phyloP scores from a whole-genome alignment of 2,888 invertebrate genomes.

The Parnassius smintheus region DNA sequence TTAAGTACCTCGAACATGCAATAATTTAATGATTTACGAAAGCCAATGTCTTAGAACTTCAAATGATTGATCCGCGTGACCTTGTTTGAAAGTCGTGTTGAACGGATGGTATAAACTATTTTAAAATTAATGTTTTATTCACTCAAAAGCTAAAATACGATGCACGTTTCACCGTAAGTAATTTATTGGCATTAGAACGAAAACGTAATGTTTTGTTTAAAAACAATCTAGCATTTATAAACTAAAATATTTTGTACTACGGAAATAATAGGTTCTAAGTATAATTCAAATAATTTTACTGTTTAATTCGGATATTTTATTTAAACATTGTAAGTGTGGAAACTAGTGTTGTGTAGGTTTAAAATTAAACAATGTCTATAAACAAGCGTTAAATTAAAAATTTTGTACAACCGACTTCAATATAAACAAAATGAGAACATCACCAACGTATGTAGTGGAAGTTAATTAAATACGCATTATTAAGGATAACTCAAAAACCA shows the following conservation, averaged over 20 bases:
- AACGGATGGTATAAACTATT: conserved; percentile 16
- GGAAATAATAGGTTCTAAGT: background rate
- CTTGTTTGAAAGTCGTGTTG: conserved; percentile 24
- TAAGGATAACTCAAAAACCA: no score
- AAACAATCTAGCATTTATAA: background rate
- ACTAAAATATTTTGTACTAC: background rate
- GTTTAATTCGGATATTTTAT: background rate
- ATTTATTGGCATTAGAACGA: conserved; percentile 19
- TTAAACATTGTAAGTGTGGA: no score
- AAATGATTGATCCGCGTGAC: conserved; percentile 15
- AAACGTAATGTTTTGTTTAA: conserved; percentile 14
- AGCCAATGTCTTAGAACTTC: conserved; percentile 3
- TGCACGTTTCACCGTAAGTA: background rate
- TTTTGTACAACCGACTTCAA: no score
- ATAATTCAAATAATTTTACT: background rate
- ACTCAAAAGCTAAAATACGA: conserved; percentile 9
- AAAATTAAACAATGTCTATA: no score
- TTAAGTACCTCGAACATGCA: background rate
- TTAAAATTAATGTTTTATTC: background rate
- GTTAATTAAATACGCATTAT: no score
- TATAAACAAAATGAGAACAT: no score
- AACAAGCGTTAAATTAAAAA: no score
- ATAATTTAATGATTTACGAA: conserved; percentile 13
- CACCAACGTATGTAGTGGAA: no score
- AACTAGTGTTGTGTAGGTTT: no score